phyloP scores from a whole-genome alignment of 2,888 invertebrate genomes.

The Microdon myrmicae region DNA sequence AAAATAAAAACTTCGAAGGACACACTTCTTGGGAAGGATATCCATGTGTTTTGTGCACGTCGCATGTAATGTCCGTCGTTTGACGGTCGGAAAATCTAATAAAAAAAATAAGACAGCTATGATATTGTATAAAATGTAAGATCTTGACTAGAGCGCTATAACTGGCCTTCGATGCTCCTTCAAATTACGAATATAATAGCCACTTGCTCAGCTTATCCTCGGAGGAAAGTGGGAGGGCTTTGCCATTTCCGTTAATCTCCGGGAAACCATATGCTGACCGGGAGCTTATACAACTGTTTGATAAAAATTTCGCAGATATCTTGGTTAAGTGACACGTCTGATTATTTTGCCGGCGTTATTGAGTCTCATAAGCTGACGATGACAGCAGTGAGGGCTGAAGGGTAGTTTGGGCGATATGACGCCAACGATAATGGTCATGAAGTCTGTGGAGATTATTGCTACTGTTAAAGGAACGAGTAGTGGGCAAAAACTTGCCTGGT shows the following conservation, averaged over 20 bases:
- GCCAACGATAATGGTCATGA: conserved; percentile 15
- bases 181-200: conserved; percentile 31
- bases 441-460: conserved; percentile 19
- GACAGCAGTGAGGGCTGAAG: conserved; percentile 1
- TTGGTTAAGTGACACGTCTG: conserved; percentile 26
- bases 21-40: not conserved
- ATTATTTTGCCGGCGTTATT: conserved; percentile 24
- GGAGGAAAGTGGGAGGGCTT: not conserved
- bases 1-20: conserved; percentile 14
- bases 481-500: not conserved
- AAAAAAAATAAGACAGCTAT: too few species aligned
- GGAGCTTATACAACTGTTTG: conserved; percentile 32
- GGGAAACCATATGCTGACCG: conserved; percentile 25
- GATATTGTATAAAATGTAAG: too few species aligned
- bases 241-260: not conserved
- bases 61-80: not conserved
- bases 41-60: not conserved
- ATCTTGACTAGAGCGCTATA: too few species aligned
- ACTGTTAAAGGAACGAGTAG: not conserved
- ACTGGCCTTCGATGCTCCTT: conserved; percentile 24
- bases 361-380: conserved; percentile 27
- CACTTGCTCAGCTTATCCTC: conserved; percentile 4
- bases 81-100: too few species aligned
- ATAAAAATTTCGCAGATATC: conserved; percentile 29
- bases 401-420: conserved; percentile 15